phyloP scores from a whole-genome alignment of 2,113 vertebrate genomes.

The Lasiurus cinereus region DNA sequence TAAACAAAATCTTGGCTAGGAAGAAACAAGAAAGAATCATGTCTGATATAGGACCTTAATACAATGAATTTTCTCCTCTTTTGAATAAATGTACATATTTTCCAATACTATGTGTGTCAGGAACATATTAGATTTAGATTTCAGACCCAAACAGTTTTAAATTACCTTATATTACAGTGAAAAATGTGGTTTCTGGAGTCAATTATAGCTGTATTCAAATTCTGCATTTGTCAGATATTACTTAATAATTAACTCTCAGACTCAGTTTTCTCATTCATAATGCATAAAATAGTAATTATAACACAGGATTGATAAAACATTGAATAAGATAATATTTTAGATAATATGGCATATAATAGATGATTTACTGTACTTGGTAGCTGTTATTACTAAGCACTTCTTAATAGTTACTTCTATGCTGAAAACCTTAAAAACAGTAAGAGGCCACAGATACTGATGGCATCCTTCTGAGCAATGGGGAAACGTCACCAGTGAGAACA shows the following conservation, averaged over 20 bases:
- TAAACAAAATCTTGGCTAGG: not conserved
- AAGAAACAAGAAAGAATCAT: not conserved
- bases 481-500: not conserved
- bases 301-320: not conserved
- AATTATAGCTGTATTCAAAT: not conserved
- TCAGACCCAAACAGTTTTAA: not conserved
- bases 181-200: slow-evolving; percentile 1
- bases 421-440: not conserved
- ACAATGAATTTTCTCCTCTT: not conserved
- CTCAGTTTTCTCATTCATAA: not conserved
- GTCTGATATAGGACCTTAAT: not conserved
- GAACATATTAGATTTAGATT: not conserved
- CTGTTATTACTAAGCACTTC: not conserved
- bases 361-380: not conserved
- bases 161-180: not conserved
- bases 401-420: slow-evolving; percentile 22
- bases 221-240: not conserved
- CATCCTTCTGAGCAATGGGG: slow-evolving; percentile 26
- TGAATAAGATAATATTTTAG: not conserved
- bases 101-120: not conserved
- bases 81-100: not conserved
- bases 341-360: not conserved
- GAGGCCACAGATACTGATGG: not conserved
- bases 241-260: not conserved
- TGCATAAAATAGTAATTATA: not conserved